Conservation (phyloP, 2,888 invertebrate genomes). For the Ectobius pallidus region DNA sequence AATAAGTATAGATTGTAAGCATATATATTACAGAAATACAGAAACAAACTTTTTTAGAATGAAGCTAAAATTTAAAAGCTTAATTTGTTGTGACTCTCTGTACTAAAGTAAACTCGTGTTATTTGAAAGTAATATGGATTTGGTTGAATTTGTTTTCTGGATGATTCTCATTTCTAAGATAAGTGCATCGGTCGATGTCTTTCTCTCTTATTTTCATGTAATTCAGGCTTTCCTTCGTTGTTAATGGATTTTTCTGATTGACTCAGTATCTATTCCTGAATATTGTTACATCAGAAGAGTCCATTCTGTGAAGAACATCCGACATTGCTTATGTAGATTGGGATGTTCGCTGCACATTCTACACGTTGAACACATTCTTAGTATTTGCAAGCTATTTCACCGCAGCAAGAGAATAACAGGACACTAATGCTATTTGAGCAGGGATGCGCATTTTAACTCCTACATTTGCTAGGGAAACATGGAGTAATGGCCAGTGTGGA, state of each 20-base stretch:
- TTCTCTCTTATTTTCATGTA: too few relatives aligned
- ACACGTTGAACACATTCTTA: background rate
- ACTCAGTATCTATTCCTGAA: background rate
- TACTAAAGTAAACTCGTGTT: too few relatives aligned
- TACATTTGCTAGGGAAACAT: background rate
- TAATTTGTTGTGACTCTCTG: too few relatives aligned
- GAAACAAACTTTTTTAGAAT: too few relatives aligned
- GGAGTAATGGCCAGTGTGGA: conserved; percentile 25
- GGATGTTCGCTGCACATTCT: conserved; percentile 7
- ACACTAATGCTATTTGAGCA: conserved; percentile 17
- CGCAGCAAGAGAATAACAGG: conserved; percentile 9
- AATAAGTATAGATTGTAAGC: too few relatives aligned
- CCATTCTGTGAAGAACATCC: background rate
- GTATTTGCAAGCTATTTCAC: conserved; percentile 14
- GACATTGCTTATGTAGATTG: conserved; percentile 3
- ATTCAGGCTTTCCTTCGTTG: too few relatives aligned
- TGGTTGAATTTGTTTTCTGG: too few relatives aligned
- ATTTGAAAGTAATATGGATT: too few relatives aligned
- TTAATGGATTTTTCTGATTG: conserved; percentile 9
- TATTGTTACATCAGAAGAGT: background rate
- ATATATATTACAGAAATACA: too few relatives aligned
- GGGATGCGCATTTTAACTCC: background rate
- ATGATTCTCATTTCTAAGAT: too few relatives aligned
- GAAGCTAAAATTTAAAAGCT: too few relatives aligned
- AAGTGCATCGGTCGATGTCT: too few relatives aligned